Base-by-base conservation (phyloP, 1,140 invertebrate genomes). In the Leptopilina clavipes region DNA sequence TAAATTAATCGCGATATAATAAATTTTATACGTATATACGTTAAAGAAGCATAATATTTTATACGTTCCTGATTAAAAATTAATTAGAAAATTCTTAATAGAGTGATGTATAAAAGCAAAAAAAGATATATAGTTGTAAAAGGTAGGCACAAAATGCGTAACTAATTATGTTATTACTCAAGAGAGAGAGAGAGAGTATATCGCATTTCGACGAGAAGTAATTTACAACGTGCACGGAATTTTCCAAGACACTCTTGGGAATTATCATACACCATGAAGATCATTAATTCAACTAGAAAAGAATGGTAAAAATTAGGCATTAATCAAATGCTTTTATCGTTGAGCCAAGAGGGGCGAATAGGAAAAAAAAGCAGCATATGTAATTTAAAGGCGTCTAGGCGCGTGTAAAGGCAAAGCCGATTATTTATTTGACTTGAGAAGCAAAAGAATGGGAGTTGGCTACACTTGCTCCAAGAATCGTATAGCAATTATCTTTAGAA, bases 81-180 rank as follows among this genome's bases (percentile, higher is more conserved):
- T 40, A 40, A 40, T 40, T 40, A 40, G 37, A 40, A 40, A 40
- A 40, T 40, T 40, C 37, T 7, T 40, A 40, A 5, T 31, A 44
- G 43, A 11, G 43, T 44, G 3, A n/a, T n/a, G n/a, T n/a, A n/a
- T n/a, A n/a, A n/a, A n/a, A n/a, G n/a, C n/a, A n/a, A 44, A 14
- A 44, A 44, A 44, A 9, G 9, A 14, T 48, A 44, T 31, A 31
- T 52, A 52, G n/a, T 48, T 52, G 17, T n/a, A 52, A 7, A 52
- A 52, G 6, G 1, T 8, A 17, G 48, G 6, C 3, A 6, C 3
- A 52, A 52, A 17, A 52, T 52, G 48, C 14, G 5, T 17, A 52
- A n/a, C 48, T 52, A 52, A 52, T 52, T 52, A 52, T 52, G 48
- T 52, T 52, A 52, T 52, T 52, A 52, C 48, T 52, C 48, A 52